These are phyloP conservation scores for Steinernema khuongi DNA, from an alignment of 1,140 invertebrate species.

Conservation along the genomic window DNA sequence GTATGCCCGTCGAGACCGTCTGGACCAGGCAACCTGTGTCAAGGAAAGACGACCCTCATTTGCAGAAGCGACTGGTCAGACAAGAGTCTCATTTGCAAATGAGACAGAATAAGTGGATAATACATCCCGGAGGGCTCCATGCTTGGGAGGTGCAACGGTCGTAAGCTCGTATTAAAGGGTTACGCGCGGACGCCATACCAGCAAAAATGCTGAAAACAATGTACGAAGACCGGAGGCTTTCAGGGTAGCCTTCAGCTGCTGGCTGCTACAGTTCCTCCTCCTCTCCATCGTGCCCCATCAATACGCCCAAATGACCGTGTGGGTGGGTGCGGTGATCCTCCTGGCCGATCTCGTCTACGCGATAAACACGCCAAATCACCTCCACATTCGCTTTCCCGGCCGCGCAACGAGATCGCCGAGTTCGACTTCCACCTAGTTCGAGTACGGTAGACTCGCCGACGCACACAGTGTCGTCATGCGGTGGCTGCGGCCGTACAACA, in stretches of 20 bases:
- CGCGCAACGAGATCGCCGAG: background rate
- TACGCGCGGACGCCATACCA: too few species aligned
- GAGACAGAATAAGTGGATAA: too few species aligned
- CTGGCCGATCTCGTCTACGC: conserved; percentile 1
- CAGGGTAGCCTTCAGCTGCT: background rate
- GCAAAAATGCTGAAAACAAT: too few species aligned
- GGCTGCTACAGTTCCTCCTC: conserved; percentile 4
- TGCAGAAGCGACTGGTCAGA: too few species aligned
- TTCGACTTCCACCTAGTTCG: background rate
- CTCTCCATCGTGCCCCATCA: conserved; percentile 4
- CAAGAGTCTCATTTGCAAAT: too few species aligned
- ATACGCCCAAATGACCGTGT: conserved; percentile 6
- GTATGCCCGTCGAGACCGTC: too few species aligned
- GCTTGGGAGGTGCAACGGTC: too few species aligned
- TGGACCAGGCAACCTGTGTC: too few species aligned
- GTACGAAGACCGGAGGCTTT: background rate
- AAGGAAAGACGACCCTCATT: too few species aligned
- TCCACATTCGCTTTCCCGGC: conserved; percentile 1
- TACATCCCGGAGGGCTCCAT: too few species aligned
- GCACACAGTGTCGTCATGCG: background rate
- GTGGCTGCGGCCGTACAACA: background rate
- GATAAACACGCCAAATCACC: background rate
- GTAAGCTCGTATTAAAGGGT: too few species aligned
- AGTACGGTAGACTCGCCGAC: background rate
- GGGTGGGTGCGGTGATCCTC: background rate